phyloP scores from a whole-genome alignment of 2,888 invertebrate species.

The Thecophora atra region DNA sequence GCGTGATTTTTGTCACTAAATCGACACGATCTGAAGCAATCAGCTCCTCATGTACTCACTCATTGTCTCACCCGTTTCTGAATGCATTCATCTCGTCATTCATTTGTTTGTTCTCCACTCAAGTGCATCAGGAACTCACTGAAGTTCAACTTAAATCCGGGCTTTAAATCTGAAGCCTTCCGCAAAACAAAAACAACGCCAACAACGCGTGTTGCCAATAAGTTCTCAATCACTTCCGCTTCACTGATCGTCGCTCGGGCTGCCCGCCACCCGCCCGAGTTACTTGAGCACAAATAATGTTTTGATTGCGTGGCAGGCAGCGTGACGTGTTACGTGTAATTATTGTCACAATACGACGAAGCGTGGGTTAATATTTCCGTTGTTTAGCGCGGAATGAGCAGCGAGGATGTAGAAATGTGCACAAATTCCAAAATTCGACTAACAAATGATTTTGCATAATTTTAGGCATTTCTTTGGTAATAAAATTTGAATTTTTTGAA shows the following conservation, averaged over 20 bases:
- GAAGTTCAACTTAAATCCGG: slow-evolving; percentile 23
- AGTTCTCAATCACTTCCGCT: slow-evolving; percentile 63
- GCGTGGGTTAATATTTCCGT: background rate
- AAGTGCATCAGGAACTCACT: slow-evolving; percentile 33
- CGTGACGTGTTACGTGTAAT: slow-evolving; percentile 63
- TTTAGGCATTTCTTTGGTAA: no score
- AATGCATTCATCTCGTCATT: background rate
- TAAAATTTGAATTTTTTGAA: no score
- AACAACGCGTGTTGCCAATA: slow-evolving; percentile 62
- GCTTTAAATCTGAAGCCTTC: background rate
- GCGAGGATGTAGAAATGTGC: background rate
- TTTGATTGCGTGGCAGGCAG: slow-evolving; percentile 62
- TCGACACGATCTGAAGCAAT: background rate
- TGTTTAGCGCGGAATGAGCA: background rate
- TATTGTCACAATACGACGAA: slow-evolving; percentile 44
- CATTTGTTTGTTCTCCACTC: background rate
- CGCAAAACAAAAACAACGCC: slow-evolving; percentile 42
- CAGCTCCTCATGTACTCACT: no score
- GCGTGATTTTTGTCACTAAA: slow-evolving; percentile 26
- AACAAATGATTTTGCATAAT: no score
- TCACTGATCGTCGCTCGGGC: slow-evolving; percentile 47
- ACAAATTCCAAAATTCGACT: no score
- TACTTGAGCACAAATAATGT: slow-evolving; percentile 63
- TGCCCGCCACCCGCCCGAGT: slow-evolving; percentile 53
- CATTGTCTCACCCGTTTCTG: background rate